Evolutionary conservation across 2,797 vertebrate genomes (phyloP).

Genomic region (Orientallactaga sibirica): DNA sequence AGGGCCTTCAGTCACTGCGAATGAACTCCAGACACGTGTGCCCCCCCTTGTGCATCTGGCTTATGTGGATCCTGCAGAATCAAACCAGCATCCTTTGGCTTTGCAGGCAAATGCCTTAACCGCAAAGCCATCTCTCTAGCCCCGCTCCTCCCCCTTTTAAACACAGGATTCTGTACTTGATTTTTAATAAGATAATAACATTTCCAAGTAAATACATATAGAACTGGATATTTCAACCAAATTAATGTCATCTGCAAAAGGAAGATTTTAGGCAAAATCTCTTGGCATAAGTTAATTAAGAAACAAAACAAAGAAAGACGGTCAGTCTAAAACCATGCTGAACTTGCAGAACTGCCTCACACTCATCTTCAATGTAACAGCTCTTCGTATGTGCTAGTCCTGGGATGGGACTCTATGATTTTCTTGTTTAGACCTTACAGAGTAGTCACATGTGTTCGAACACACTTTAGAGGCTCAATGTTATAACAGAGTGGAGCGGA

Average conservation of each 20-base stretch:
- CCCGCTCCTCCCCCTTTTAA: not conserved
- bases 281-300: not conserved
- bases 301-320: not conserved
- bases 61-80: no score
- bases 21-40: no score
- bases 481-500: not conserved
- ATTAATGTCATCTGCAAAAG: not conserved
- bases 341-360: not conserved
- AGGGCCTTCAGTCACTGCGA: no score
- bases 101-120: no score
- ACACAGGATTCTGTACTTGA: not conserved
- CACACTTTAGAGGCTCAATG: not conserved
- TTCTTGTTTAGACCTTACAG: not conserved
- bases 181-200: constrained; percentile 6
- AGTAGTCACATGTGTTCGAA: not conserved
- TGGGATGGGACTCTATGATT: not conserved
- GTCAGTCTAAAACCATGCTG: not conserved
- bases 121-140: no score
- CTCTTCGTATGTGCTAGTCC: not conserved
- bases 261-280: not conserved
- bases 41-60: no score
- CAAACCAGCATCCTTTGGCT: no score
- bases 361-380: not conserved
- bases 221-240: not conserved
- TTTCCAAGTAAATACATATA: not conserved